Evolutionary conservation across 2,888 invertebrate species (phyloP).

Genomic region (Orthosia incerta): DNA sequence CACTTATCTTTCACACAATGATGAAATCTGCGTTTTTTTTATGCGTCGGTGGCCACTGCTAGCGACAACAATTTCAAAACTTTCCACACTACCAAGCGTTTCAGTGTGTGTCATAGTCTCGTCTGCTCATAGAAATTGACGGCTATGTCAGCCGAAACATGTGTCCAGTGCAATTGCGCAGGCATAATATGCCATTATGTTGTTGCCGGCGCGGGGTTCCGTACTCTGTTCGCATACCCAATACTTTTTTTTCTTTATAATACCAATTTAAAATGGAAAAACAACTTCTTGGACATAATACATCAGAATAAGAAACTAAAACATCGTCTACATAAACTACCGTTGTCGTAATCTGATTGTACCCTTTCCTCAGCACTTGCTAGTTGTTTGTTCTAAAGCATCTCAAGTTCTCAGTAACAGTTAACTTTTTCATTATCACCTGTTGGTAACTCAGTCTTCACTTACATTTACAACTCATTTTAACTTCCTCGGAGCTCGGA

Average conservation of each 20-base stretch:
- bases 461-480: slow-evolving; percentile 68
- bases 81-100: too few species aligned
- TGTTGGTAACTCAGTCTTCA: slow-evolving; percentile 57
- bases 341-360: slow-evolving; percentile 34
- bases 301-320: neutral
- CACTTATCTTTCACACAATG: neutral
- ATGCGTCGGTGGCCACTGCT: too few species aligned
- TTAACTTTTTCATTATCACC: slow-evolving; percentile 69
- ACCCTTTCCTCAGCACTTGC: slow-evolving; percentile 28
- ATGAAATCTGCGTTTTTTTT: too few species aligned
- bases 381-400: slow-evolving; percentile 54
- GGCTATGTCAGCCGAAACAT: too few species aligned
- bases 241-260: too few species aligned
- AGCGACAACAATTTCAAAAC: too few species aligned
- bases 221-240: too few species aligned
- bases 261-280: neutral
- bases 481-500: slow-evolving; percentile 55
- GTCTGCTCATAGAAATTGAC: too few species aligned
- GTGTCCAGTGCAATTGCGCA: too few species aligned
- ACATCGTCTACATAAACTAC: slow-evolving; percentile 18
- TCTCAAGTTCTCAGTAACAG: slow-evolving; percentile 54
- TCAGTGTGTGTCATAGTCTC: too few species aligned
- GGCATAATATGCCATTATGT: too few species aligned
- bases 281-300: neutral
- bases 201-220: too few species aligned